Conservation (phyloP, 2,888 invertebrate genomes). For the Leucoma salicis region DNA sequence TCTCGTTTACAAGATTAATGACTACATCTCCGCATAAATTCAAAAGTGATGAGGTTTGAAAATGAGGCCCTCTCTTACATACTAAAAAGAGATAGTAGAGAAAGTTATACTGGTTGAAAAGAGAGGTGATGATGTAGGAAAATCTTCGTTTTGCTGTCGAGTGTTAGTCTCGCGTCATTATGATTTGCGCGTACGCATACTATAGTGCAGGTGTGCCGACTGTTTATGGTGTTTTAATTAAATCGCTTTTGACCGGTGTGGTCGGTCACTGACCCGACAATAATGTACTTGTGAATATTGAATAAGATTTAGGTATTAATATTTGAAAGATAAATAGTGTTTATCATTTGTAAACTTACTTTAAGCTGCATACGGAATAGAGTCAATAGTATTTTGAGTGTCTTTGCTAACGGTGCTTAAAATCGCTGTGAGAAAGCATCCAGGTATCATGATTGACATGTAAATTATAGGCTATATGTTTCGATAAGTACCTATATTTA, state of each 20-base stretch:
- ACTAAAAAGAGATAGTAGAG: neutral
- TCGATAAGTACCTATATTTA: too few species aligned
- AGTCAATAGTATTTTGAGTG: too few species aligned
- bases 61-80: neutral
- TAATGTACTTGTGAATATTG: constrained; percentile 4
- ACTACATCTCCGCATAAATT: constrained; percentile 15
- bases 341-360: too few species aligned
- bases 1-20: constrained; percentile 41
- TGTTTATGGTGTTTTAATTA: constrained; percentile 73
- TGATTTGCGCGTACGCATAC: constrained; percentile 32
- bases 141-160: constrained; percentile 16
- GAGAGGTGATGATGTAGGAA: neutral
- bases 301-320: neutral
- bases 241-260: constrained; percentile 67
- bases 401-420: too few species aligned
- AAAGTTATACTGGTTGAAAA: neutral
- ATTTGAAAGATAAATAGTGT: too few species aligned
- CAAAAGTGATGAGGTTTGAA: neutral
- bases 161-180: constrained; percentile 17
- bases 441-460: too few species aligned
- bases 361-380: too few species aligned
- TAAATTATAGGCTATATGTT: too few species aligned
- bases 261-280: constrained; percentile 34
- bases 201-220: constrained; percentile 52
- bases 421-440: too few species aligned